A percentile compares a stretch with the other conserved stretches of the same genome.
Conservation (phyloP, 2,888 invertebrate species). For the Synergus itoensis region DNA sequence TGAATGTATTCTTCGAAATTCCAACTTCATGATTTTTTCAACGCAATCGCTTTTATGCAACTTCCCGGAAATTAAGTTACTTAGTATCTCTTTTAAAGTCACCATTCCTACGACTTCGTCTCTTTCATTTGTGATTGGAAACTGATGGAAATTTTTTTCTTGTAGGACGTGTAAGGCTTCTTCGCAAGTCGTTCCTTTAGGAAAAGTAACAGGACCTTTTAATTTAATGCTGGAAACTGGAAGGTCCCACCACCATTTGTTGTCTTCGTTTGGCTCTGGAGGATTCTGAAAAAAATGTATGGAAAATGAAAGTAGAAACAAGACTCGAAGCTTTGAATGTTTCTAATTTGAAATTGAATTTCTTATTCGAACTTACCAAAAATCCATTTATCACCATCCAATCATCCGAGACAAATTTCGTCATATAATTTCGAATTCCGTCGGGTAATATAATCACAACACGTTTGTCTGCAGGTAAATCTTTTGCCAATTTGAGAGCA, state of each 20-base stretch:
- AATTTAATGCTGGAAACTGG: slow-evolving; percentile 80
- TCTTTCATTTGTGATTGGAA: slow-evolving; percentile 82
- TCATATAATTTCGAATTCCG: slow-evolving; percentile 98
- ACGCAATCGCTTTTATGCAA: slow-evolving; percentile 82
- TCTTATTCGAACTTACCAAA: slow-evolving; percentile 68
- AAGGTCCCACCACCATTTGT: slow-evolving; percentile 88
- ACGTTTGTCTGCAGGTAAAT: slow-evolving; percentile 88
- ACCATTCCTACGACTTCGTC: slow-evolving; percentile 83
- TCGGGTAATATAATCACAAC: slow-evolving; percentile 97
- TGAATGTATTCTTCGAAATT: slow-evolving; percentile 84
- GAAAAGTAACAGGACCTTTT: slow-evolving; percentile 78
- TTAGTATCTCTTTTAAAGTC: slow-evolving; percentile 85
- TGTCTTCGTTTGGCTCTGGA: slow-evolving; percentile 59
- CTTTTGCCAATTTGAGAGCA: slow-evolving; percentile 86
- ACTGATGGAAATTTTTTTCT: slow-evolving; percentile 83
- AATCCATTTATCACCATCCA: slow-evolving; percentile 95
- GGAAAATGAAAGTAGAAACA: not conserved
- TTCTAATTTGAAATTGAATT: no score
- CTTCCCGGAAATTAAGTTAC: slow-evolving; percentile 83
- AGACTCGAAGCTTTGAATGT: not conserved
- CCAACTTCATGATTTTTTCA: slow-evolving; percentile 84
- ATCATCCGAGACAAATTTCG: slow-evolving; percentile 95
- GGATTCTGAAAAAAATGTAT: slow-evolving; percentile 61
- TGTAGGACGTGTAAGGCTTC: slow-evolving; percentile 86
- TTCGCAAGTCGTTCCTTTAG: slow-evolving; percentile 81